A percentile compares a stretch with the other conserved stretches of the same genome.
Conservation (phyloP, 64 coral and sea anemone genomes). For the Anthopleura sola region DNA sequence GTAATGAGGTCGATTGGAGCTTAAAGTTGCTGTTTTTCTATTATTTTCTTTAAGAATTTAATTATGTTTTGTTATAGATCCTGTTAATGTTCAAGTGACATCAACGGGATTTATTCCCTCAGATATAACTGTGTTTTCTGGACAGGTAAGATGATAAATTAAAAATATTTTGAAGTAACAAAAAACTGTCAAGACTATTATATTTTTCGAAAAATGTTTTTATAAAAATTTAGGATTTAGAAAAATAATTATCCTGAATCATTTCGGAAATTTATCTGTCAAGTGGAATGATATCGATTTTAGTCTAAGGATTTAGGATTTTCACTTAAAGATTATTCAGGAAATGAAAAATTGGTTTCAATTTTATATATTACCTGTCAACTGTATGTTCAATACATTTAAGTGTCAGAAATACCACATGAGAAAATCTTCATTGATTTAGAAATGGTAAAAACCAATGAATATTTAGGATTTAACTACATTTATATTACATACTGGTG, state of each 20-base stretch:
- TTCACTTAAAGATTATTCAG: neutral
- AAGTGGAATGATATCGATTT: neutral
- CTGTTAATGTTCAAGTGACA: neutral
- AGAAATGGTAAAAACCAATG: too few species aligned
- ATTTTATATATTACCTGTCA: neutral
- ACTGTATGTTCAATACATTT: neutral
- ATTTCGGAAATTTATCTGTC: neutral
- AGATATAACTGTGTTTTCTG: constrained; percentile 13
- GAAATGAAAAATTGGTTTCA: neutral
- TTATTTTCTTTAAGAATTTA: neutral
- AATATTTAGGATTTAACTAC: too few species aligned
- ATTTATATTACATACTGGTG: too few species aligned
- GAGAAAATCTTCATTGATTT: too few species aligned
- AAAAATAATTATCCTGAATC: neutral
- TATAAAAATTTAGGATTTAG: neutral
- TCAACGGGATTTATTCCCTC: neutral
- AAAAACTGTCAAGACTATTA: neutral
- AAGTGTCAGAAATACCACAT: too few species aligned
- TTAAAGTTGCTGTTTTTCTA: neutral
- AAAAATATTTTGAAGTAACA: neutral
- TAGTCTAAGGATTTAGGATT: neutral
- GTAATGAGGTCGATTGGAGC: neutral
- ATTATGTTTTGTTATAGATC: constrained; percentile 10
- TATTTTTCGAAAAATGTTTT: neutral
- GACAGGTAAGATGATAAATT: constrained; percentile 1